phyloP scores from a whole-genome alignment of 1,140 invertebrate genomes.

The Habropoda laboriosa region DNA sequence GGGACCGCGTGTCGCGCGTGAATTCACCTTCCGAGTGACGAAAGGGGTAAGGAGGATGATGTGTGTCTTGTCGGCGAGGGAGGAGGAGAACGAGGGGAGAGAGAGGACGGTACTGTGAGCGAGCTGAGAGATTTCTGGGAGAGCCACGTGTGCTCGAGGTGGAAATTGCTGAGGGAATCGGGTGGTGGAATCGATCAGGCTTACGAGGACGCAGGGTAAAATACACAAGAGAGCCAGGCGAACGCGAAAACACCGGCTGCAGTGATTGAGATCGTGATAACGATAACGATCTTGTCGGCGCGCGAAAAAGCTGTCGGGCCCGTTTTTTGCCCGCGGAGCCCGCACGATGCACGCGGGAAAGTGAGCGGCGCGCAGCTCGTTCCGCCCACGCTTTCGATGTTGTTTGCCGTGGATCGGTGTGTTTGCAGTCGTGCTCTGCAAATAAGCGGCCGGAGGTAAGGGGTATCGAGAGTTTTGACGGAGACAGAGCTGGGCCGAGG shows the following conservation, averaged over 20 bases:
- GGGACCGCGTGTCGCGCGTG: neutral
- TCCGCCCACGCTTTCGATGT: constrained; percentile 18
- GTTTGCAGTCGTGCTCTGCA: neutral
- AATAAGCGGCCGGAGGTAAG: neutral
- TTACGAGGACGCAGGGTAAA: neutral
- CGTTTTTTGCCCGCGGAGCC: neutral
- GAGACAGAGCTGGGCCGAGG: neutral
- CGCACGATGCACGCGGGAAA: neutral
- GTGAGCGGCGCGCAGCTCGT: neutral
- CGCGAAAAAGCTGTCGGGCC: constrained; percentile 19
- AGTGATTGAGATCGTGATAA: constrained; percentile 26
- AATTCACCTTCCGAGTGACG: neutral
- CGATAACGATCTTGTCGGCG: constrained; percentile 30
- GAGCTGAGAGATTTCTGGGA: no score
- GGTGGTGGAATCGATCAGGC: neutral
- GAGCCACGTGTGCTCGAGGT: neutral
- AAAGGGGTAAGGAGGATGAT: neutral
- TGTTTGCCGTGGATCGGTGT: neutral
- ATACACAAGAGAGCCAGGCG: neutral
- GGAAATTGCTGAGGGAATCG: neutral
- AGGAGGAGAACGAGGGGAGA: no score
- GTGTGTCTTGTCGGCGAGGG: neutral
- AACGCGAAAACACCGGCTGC: constrained; percentile 16
- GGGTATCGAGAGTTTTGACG: neutral
- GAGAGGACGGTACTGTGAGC: neutral